Evolutionary conservation across 2,888 invertebrate species (phyloP).

Genomic region (Cryptocheilus praepositus): DNA sequence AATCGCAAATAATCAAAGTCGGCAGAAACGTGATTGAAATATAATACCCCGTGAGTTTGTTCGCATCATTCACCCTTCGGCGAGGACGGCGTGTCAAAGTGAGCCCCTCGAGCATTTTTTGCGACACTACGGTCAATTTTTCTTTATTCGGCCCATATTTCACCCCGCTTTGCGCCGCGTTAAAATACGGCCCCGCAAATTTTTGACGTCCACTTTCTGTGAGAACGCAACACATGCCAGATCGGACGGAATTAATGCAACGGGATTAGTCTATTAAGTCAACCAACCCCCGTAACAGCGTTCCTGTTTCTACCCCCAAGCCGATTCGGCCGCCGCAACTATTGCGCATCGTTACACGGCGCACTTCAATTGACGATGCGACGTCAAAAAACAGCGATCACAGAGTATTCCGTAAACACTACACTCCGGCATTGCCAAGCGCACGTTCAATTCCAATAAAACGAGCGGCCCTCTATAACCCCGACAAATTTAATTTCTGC

Average conservation of each 20-base stretch:
- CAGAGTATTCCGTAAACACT: too few species aligned
- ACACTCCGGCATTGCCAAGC: too few species aligned
- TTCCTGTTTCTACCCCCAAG: too few species aligned
- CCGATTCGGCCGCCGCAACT: too few species aligned
- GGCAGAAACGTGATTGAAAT: constrained; percentile 59
- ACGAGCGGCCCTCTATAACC: too few species aligned
- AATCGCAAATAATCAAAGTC: constrained; percentile 60
- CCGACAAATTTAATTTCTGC: too few species aligned
- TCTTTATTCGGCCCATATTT: constrained; percentile 48
- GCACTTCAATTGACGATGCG: too few species aligned
- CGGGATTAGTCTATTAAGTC: constrained; percentile 12
- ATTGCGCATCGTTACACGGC: too few species aligned
- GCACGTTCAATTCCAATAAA: too few species aligned
- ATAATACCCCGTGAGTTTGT: constrained; percentile 57
- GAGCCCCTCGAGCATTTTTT: constrained; percentile 52
- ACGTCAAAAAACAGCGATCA: too few species aligned
- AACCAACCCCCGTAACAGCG: too few species aligned
- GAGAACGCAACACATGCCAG: constrained; percentile 3
- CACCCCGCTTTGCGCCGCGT: constrained; percentile 15
- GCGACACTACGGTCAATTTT: constrained; percentile 49
- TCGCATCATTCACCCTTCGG: constrained; percentile 55
- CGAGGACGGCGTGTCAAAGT: constrained; percentile 50
- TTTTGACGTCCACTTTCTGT: constrained; percentile 18
- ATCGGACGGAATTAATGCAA: constrained; percentile 10
- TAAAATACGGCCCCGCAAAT: constrained; percentile 49